Base-by-base conservation (phyloP, 2,888 invertebrate genomes). In the Pasiphila rectangulata region DNA sequence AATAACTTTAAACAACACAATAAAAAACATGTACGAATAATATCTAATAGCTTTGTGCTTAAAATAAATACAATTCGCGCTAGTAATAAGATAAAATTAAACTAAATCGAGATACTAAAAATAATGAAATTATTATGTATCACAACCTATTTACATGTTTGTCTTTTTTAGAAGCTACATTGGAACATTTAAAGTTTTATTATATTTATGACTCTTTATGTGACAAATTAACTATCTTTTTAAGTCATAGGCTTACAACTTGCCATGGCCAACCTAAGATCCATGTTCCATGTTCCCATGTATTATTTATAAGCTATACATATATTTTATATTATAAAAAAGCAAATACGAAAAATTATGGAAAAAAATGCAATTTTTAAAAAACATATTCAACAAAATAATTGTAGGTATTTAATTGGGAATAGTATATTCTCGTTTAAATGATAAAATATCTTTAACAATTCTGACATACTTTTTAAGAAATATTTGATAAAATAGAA, bases 141-240 rank as follows among this genome's bases (percentile, higher is more conserved):
- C 50, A 50, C 50, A 50, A 50, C 50, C 49, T 39, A 49, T 49
- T 40, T 51, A 51, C 50, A 45, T 29, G 38, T 32, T 42, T 49
- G 38, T 44, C 43, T 43, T 50, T 49, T 35, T 42, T 16, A 13
- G n/a, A 1, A 21, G 25, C 6, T 16, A 30, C 30, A 16, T 16
- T 4, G 7, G 4, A 13, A 16, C 12, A 27, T n/a, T n/a, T n/a
- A n/a, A n/a, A n/a, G n/a, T n/a, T n/a, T n/a, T n/a, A n/a, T n/a
- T n/a, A n/a, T n/a, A n/a, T n/a, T n/a, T n/a, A n/a, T n/a, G n/a
- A n/a, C n/a, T n/a, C n/a, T n/a, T n/a, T n/a, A n/a, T n/a, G n/a
- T n/a, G n/a, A n/a, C n/a, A n/a, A n/a, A n/a, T n/a, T n/a, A n/a
- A n/a, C n/a, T n/a, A n/a, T n/a, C n/a, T n/a, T n/a, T n/a, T n/a